A percentile compares a stretch with the other conserved stretches of the same genome.
phyloP scores from a whole-genome alignment of 2,888 invertebrate species.

The Eristalinus sepulchralis region DNA sequence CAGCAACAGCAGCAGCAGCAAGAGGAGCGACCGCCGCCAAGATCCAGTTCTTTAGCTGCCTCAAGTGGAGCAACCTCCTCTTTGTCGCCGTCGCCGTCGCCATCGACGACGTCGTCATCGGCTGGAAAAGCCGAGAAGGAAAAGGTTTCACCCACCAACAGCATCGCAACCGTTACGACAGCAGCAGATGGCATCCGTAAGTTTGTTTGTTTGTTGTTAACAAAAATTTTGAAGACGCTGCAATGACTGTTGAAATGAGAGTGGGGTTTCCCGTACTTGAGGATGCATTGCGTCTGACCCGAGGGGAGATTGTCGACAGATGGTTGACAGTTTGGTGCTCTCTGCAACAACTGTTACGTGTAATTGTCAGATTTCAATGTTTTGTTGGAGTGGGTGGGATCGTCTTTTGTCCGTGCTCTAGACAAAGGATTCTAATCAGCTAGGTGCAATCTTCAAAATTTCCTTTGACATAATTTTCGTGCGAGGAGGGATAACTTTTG shows the following conservation, averaged over 20 bases:
- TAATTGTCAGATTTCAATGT: neutral
- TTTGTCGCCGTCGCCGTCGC: too few species aligned
- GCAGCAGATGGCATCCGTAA: constrained; percentile 36
- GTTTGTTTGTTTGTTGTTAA: constrained; percentile 35
- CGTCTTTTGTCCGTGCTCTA: neutral
- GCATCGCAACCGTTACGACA: neutral
- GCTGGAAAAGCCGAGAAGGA: constrained; percentile 28
- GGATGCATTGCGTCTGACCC: neutral
- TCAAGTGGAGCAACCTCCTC: constrained; percentile 52
- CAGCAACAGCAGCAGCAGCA: neutral
- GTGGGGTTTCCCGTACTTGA: neutral
- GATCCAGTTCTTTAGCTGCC: constrained; percentile 41
- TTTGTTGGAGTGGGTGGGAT: neutral
- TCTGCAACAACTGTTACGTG: neutral
- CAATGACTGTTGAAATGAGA: neutral
- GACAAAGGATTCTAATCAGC: neutral
- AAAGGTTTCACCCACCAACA: constrained; percentile 58
- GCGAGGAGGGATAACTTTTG: neutral
- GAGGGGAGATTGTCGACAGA: neutral
- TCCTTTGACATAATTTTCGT: neutral
- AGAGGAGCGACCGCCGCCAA: constrained; percentile 34
- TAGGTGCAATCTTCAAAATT: neutral
- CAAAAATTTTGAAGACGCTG: neutral
- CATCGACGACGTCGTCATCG: constrained; percentile 18
- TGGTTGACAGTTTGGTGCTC: neutral